Conservation (phyloP, 92 coral and sea anemone genomes). For the Plumapathes pennacea region DNA sequence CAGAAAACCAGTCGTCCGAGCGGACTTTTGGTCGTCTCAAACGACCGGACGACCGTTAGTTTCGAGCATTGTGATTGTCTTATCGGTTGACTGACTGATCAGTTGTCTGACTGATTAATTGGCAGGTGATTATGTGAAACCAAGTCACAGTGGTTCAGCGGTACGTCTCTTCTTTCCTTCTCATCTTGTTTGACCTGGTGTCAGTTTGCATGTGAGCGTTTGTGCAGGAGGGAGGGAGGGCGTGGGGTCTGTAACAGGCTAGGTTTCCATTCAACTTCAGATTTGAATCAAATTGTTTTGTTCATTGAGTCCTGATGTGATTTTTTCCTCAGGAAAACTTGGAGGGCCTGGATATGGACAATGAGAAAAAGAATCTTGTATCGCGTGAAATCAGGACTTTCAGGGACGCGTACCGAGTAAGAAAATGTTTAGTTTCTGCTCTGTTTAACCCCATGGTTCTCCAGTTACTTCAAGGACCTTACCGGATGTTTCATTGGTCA, state of each 20-base stretch:
- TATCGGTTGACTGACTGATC: no score
- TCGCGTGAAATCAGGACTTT: constrained; percentile 93
- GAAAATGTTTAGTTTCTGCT: constrained; percentile 7
- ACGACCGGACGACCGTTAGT: no score
- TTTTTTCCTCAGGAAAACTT: constrained; percentile 68
- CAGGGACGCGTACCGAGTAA: constrained; percentile 88
- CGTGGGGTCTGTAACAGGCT: neutral
- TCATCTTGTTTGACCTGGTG: neutral
- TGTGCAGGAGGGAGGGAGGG: neutral
- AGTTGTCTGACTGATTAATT: no score
- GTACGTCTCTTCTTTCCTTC: constrained; percentile 12
- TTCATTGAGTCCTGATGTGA: neutral
- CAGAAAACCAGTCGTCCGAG: no score
- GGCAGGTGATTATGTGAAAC: constrained; percentile 51
- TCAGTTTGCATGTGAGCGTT: neutral
- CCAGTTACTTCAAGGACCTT: no score
- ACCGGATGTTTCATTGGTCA: no score
- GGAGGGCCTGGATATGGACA: constrained; percentile 97
- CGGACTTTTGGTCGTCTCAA: no score
- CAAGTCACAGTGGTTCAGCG: constrained; percentile 96
- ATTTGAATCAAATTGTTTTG: neutral
- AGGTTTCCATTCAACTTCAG: neutral
- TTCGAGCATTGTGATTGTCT: no score
- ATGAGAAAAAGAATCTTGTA: constrained; percentile 84
- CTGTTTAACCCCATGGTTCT: neutral